These are phyloP conservation scores for Antedon bifida DNA, from an alignment of 35 echinoderm and acorn worm genomes.

Conservation along the genomic window DNA sequence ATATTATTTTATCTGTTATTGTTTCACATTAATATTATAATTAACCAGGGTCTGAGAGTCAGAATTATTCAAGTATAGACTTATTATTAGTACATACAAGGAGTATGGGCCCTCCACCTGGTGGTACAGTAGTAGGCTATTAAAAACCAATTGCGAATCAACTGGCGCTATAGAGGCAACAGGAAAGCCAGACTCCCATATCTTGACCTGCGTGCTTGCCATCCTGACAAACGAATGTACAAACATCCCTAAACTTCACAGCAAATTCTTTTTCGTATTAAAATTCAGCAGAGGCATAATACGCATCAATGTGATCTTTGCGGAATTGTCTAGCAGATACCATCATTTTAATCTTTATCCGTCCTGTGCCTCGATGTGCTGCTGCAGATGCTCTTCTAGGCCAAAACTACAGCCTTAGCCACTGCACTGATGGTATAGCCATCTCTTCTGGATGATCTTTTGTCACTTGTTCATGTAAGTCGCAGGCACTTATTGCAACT, in stretches of 20 bases:
- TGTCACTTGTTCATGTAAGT: slow-evolving; percentile 36
- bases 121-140: too few relatives aligned
- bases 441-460: slow-evolving; percentile 4
- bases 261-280: slow-evolving; percentile 39
- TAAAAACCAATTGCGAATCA: too few relatives aligned
- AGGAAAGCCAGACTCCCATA: slow-evolving; percentile 32
- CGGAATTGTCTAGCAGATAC: slow-evolving; percentile 15
- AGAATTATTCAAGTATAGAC: too few relatives aligned
- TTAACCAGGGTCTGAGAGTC: too few relatives aligned
- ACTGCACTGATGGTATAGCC: slow-evolving; percentile 15
- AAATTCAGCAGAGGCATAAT: slow-evolving; percentile 45
- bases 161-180: slow-evolving; percentile 38
- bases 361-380: background rate
- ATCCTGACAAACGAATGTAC: slow-evolving; percentile 34
- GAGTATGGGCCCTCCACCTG: too few relatives aligned
- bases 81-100: too few relatives aligned
- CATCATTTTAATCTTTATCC: slow-evolving; percentile 33
- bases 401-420: slow-evolving; percentile 38
- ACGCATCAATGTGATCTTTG: slow-evolving; percentile 12
- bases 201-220: slow-evolving; percentile 49
- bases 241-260: slow-evolving; percentile 15
- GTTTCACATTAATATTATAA: too few relatives aligned
- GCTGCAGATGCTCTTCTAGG: slow-evolving; percentile 11
- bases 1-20: too few relatives aligned
- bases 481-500: slow-evolving; percentile 29